Conservation (phyloP, 2,888 invertebrate genomes). For the Linnaemya vulpina region DNA sequence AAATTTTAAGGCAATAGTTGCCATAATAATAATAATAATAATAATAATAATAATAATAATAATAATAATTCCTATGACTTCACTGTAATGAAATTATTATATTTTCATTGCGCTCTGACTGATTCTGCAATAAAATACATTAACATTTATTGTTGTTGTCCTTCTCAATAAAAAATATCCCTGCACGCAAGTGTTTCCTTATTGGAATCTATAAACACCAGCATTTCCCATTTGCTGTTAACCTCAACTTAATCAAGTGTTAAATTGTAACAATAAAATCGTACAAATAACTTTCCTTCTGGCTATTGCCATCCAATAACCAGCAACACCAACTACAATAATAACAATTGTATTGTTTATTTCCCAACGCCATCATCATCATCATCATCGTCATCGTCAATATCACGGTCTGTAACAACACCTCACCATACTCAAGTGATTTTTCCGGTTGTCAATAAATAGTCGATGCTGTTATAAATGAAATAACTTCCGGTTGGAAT, state of each 20-base stretch:
- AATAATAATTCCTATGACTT: constrained; percentile 27
- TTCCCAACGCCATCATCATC: constrained; percentile 52
- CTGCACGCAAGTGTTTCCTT: not conserved
- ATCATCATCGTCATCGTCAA: constrained; percentile 22
- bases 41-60: constrained; percentile 16
- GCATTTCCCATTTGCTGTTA: constrained; percentile 25
- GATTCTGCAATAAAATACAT: not conserved
- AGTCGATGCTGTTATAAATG: constrained; percentile 54
- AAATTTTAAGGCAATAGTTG: too few relatives aligned
- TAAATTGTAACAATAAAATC: constrained; percentile 72
- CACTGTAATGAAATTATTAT: constrained; percentile 30
- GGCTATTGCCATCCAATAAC: constrained; percentile 56
- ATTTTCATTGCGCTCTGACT: constrained; percentile 31
- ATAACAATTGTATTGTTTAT: constrained; percentile 66
- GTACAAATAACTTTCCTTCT: constrained; percentile 59
- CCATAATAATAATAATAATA: not conserved
- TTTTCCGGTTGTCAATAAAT: constrained; percentile 66
- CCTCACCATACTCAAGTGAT: constrained; percentile 64
- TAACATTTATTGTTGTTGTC: not conserved
- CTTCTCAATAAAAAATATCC: not conserved
- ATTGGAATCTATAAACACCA: not conserved
- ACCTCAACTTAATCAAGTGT: constrained; percentile 71
- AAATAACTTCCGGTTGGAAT: constrained; percentile 69
- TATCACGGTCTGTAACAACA: constrained; percentile 30
- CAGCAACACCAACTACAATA: constrained; percentile 19